Percentiles rank a stretch among this genome's conserved stretches.
Evolutionary conservation across 2,113 vertebrate species (phyloP).

Genomic region (Toxotes jaculatrix): DNA sequence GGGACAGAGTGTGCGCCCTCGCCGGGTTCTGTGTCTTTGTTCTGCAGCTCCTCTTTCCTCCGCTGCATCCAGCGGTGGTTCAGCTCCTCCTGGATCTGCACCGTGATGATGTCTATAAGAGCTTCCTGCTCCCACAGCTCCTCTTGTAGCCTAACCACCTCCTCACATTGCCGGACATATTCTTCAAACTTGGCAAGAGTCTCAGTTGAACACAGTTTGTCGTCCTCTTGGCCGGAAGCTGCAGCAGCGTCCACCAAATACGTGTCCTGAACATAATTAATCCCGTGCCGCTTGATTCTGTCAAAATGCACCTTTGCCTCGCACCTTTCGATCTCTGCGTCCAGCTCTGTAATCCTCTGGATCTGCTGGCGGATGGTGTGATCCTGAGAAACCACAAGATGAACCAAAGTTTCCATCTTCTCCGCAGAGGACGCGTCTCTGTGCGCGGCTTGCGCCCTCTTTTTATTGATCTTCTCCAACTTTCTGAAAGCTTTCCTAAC

Average conservation of each 20-base stretch:
- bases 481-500: slow-evolving; percentile 96
- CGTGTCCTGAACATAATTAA: slow-evolving; percentile 96
- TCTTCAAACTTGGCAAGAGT: slow-evolving; percentile 81
- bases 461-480: slow-evolving; percentile 92
- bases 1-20: slow-evolving; percentile 6
- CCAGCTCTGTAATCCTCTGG: slow-evolving; percentile 91
- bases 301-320: slow-evolving; percentile 91
- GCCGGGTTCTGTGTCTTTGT: slow-evolving; percentile 70
- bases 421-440: slow-evolving; percentile 84
- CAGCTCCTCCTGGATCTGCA: slow-evolving; percentile 92
- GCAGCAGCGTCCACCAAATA: slow-evolving; percentile 85
- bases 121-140: slow-evolving; percentile 88
- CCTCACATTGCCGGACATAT: slow-evolving; percentile 82
- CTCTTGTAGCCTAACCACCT: slow-evolving; percentile 87
- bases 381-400: slow-evolving; percentile 95
- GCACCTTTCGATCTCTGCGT: slow-evolving; percentile 90
- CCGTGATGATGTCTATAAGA: slow-evolving; percentile 85
- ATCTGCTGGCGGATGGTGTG: slow-evolving; percentile 95
- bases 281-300: slow-evolving; percentile 89
- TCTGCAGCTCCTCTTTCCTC: slow-evolving; percentile 85
- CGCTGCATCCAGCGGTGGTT: slow-evolving; percentile 93
- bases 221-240: slow-evolving; percentile 13
- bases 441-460: slow-evolving; percentile 78
- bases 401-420: slow-evolving; percentile 93
- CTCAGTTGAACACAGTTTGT: slow-evolving; percentile 36